phyloP scores from a whole-genome alignment of 2,888 invertebrate genomes.

The Lasioglossum zephyrum region DNA sequence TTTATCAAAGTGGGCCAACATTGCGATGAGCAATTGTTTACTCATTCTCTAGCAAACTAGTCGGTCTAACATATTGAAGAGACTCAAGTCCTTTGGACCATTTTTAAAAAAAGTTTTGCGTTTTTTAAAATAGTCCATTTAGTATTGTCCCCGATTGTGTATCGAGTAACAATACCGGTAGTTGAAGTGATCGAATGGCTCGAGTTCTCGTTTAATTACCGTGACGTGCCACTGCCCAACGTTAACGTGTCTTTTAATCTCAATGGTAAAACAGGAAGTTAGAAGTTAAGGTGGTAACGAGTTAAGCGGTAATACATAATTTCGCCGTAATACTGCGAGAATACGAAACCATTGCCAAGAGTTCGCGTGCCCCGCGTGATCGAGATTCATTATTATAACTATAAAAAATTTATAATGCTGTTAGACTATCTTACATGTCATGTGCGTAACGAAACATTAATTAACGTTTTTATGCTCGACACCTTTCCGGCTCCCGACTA shows the following conservation, averaged over 20 bases:
- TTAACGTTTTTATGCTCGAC: constrained; percentile 16
- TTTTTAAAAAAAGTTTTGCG: too few species aligned
- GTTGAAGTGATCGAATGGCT: background rate
- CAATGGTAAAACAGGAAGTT: constrained; percentile 30
- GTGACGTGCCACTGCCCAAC: constrained; percentile 16
- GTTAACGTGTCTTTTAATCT: constrained; percentile 16
- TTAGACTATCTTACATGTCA: constrained; percentile 40
- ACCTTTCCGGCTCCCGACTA: background rate
- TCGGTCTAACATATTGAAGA: too few species aligned
- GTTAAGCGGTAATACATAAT: constrained; percentile 17
- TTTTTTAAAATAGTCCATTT: too few species aligned
- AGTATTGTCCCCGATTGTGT: background rate
- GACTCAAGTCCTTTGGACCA: too few species aligned
- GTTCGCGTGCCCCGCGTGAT: constrained; percentile 36
- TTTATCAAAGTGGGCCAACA: too few species aligned
- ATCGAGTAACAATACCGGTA: background rate
- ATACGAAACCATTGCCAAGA: constrained; percentile 25
- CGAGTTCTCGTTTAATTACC: constrained; percentile 2
- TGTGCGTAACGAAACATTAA: constrained; percentile 17
- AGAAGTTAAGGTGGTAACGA: constrained; percentile 26
- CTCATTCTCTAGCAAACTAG: too few species aligned
- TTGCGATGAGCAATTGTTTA: too few species aligned
- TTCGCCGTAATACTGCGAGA: constrained; percentile 15
- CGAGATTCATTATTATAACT: constrained; percentile 40
- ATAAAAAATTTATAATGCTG: constrained; percentile 48